Evolutionary conservation across 2,113 vertebrate genomes (phyloP), one percentile per base, ranked within the genome.

Genomic region (Myiagra hebetior): DNA sequence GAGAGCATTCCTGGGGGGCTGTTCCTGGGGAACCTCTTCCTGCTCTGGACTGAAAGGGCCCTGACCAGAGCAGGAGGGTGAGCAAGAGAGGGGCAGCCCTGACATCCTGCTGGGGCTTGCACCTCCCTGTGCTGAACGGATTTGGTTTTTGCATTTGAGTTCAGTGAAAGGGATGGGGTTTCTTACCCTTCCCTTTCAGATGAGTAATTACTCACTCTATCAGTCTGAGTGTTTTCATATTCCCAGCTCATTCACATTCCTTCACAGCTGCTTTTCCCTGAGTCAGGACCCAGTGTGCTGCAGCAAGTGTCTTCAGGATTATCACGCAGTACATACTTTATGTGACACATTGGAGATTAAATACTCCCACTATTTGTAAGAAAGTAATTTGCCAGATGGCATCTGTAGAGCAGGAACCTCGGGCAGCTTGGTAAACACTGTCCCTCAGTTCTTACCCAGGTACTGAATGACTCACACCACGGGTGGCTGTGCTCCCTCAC

Each of bases 71-170:
- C 39, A 50, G 53, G 27, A 18, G 33, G 8, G 4, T 14, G 28
- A 78, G 60, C 41, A 53, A 33, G n/a, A 62, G 18, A 52, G 8
- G 16, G 11, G 6, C 23, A 49, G 8, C 28, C 3, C 1, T 4
- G 31, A 20, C 33, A 52, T 9, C 8, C 41, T 46, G 42, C 41
- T 8, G 3, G 31, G 39, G 7, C 20, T 63, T 17, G 33, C 23
- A 35, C 28, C 15, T 89, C 22, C 55, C 68, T 33, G 20, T 10
- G 72, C 56, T 67, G 49, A 50, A 21, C 0, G 0, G 41, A 22
- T 37, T 70, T 2, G 0, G 6, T 0, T 31, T 60, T 62, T 31
- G 11, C 18, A 6, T 11, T 33, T 0, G 0, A 50, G 30, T 17
- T 69, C 64, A 74, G n/a, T 5, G 17, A 27, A 17, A 80, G 23